These are phyloP conservation scores for Leucoraja erinaceus DNA, from an alignment of 2,113 vertebrate species.

Conservation along the genomic window DNA sequence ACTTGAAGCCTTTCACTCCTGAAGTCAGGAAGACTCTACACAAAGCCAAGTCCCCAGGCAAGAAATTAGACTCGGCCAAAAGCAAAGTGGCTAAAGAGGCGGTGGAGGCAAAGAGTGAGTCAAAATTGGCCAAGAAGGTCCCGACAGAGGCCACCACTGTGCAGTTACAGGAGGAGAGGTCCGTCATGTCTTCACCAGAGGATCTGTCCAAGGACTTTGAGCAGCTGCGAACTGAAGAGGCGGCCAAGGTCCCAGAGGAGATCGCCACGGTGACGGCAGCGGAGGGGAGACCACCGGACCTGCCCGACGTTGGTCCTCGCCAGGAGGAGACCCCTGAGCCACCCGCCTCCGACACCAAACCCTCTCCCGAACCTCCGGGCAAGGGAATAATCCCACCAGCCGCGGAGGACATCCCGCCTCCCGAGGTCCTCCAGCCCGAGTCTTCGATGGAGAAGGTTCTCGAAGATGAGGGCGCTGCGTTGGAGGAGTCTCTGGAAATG, in stretches of 20 bases:
- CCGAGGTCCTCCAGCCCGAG: slow-evolving; percentile 47
- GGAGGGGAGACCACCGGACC: slow-evolving; percentile 43
- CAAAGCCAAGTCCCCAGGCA: slow-evolving; percentile 81
- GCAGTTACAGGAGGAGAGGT: slow-evolving; percentile 60
- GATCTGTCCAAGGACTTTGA: slow-evolving; percentile 95
- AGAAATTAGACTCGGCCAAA: slow-evolving; percentile 76
- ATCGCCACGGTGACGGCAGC: slow-evolving; percentile 37
- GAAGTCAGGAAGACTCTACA: slow-evolving; percentile 90
- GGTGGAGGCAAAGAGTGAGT: slow-evolving; percentile 57
- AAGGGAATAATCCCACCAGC: slow-evolving; percentile 52
- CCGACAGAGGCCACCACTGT: slow-evolving; percentile 48
- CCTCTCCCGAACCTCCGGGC: slow-evolving; percentile 48
- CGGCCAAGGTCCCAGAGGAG: slow-evolving; percentile 42
- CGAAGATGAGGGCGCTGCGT: slow-evolving; percentile 57
- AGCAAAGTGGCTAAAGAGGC: slow-evolving; percentile 64
- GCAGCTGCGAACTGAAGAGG: slow-evolving; percentile 73
- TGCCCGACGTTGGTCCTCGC: slow-evolving; percentile 40
- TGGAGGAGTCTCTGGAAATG: slow-evolving; percentile 52
- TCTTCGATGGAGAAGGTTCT: slow-evolving; percentile 48
- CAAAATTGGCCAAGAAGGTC: slow-evolving; percentile 47
- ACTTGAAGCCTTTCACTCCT: slow-evolving; percentile 87
- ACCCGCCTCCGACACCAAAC: slow-evolving; percentile 46
- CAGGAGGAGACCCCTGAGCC: slow-evolving; percentile 45
- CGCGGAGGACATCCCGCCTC: slow-evolving; percentile 49
- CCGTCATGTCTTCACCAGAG: slow-evolving; percentile 82